A percentile compares a stretch with the other conserved stretches of the same genome.
These are phyloP conservation scores for Chaetops frenatus DNA, from an alignment of 2,113 vertebrate genomes.

Conservation along the genomic window DNA sequence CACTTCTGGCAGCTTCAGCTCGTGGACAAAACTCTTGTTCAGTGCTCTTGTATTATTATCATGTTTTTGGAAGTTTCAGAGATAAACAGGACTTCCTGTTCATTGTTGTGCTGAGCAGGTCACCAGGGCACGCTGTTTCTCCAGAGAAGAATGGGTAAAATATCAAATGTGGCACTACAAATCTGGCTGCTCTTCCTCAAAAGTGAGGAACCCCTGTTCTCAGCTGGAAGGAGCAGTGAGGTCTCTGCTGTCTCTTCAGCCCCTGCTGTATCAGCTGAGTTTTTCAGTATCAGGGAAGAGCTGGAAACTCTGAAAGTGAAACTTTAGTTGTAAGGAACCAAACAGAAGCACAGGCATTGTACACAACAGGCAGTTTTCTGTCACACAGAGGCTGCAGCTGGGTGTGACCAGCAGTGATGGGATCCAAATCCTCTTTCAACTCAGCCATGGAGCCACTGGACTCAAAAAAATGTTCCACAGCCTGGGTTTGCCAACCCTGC, in stretches of 20 bases:
- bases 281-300: background rate
- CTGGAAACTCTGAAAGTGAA: background rate
- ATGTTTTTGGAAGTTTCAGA: background rate
- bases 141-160: background rate
- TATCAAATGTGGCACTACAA: background rate
- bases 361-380: background rate
- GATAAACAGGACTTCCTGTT: background rate
- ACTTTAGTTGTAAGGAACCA: background rate
- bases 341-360: background rate
- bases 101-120: background rate
- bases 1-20: background rate
- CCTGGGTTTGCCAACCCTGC: background rate
- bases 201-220: background rate
- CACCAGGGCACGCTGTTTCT: background rate
- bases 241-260: background rate
- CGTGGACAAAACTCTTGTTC: background rate
- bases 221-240: background rate
- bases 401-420: background rate
- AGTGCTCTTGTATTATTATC: background rate
- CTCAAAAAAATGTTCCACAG: background rate
- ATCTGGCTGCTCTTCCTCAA: background rate
- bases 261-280: background rate
- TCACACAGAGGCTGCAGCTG: background rate
- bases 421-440: background rate
- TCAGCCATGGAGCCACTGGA: background rate